Evolutionary conservation across 2,888 invertebrate genomes (phyloP).

Genomic region (Linyphia triangularis): DNA sequence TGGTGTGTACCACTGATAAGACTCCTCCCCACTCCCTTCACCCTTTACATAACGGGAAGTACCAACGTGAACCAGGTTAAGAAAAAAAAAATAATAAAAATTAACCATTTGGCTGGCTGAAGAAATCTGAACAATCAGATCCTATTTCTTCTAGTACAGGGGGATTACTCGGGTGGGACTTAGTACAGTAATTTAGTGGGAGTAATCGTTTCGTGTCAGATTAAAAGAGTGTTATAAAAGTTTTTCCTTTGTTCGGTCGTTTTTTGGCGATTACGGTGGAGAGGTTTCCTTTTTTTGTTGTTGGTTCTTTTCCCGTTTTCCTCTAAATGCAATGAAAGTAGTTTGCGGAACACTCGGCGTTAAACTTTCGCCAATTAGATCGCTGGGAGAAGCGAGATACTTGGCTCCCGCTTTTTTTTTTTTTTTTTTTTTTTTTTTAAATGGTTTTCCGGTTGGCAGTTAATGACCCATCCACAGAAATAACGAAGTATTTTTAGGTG

Average conservation of each 20-base stretch:
- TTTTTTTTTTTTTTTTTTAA: too few relatives aligned
- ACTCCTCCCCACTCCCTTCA: too few relatives aligned
- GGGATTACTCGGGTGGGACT: constrained; percentile 66
- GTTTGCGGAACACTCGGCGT: constrained; percentile 36
- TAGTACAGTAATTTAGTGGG: constrained; percentile 65
- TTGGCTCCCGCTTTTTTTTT: neutral
- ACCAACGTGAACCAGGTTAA: neutral
- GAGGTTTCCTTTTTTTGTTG: constrained; percentile 13
- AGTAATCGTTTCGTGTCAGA: constrained; percentile 66
- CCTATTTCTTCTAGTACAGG: constrained; percentile 41
- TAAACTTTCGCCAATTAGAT: constrained; percentile 62
- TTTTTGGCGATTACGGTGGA: constrained; percentile 48
- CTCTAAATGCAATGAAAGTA: neutral
- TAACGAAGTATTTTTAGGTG: too few relatives aligned
- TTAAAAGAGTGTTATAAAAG: constrained; percentile 71
- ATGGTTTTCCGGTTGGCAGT: neutral
- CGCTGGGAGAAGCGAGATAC: constrained; percentile 9
- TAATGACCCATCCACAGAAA: neutral
- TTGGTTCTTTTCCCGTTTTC: neutral
- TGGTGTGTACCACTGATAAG: constrained; percentile 59
- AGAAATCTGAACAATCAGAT: constrained; percentile 68
- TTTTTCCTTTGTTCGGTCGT: constrained; percentile 54
- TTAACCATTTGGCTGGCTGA: constrained; percentile 20
- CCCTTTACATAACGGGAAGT: constrained; percentile 34
- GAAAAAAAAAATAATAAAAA: constrained; percentile 23